A percentile compares a stretch with the other conserved stretches of the same genome.
Evolutionary conservation across 2,113 vertebrate species (phyloP).

Genomic region (Oncorhynchus nerka): DNA sequence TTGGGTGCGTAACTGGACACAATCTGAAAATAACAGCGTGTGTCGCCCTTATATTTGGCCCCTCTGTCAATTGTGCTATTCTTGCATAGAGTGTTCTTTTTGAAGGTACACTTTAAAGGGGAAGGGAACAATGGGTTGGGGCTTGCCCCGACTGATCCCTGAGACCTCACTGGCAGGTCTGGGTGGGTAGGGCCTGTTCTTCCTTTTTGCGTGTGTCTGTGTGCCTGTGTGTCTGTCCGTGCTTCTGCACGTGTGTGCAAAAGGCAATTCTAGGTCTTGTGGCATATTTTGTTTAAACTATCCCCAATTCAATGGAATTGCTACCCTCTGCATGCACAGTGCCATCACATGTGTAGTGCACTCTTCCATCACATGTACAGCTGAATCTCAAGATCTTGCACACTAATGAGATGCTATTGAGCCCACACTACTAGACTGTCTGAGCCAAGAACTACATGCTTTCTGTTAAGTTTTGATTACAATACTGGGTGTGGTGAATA

Average conservation of each 20-base stretch:
- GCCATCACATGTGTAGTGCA: too few species aligned
- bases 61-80: conserved; percentile 28
- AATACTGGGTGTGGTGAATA: too few species aligned
- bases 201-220: conserved; percentile 43
- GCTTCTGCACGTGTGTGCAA: neutral
- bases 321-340: too few species aligned
- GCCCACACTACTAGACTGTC: too few species aligned
- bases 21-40: conserved; percentile 29
- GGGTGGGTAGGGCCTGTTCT: conserved; percentile 43
- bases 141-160: conserved; percentile 26
- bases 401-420: too few species aligned
- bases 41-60: conserved; percentile 21
- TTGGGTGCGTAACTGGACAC: conserved; percentile 24
- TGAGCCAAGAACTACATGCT: too few species aligned
- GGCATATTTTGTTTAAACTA: too few species aligned
- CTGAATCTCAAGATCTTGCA: too few species aligned
- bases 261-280: too few species aligned
- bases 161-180: conserved; percentile 16
- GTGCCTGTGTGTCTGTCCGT: neutral
- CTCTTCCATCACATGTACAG: too few species aligned
- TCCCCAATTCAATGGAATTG: too few species aligned
- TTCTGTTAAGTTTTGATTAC: too few species aligned
- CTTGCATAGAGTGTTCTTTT: conserved; percentile 19
- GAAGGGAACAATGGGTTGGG: conserved; percentile 35
- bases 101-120: conserved; percentile 22